Base-by-base conservation (phyloP, 2,113 vertebrate species). In the Aspiorhynchus laticeps region DNA sequence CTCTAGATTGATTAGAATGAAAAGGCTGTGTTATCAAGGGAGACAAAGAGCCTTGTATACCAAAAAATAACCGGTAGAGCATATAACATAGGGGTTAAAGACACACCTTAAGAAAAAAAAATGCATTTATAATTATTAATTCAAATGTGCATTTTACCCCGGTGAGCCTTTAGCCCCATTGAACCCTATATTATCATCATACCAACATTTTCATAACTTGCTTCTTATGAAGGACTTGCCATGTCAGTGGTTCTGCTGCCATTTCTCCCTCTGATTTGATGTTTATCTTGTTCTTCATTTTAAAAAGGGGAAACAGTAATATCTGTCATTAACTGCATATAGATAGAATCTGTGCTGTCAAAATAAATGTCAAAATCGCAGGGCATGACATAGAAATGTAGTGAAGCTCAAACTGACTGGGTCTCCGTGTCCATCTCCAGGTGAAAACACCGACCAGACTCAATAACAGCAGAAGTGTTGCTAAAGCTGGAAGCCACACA, bases 401-500 rank as follows among this genome's bases (percentile, higher is more conserved):
- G 19, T 33, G 5, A 7, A 51, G 43, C 4, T 46, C 26, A 33
- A 12, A 81, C 79, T 65, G 14, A 81, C 79, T 4, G 33, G 33
- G 1, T 80, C 11, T 61, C 5, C 0, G 7, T 65, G 10, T 67
- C 79, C n/a, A 46, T 81, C 24, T 81, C 80, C 80, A 82, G 59
- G 6, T 82, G 14, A 65, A 46, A 82, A 82, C 80, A 67, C 7
- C 8, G 9, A 12, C n/a, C n/a, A 82, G 24, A 46, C 46, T 28
- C 26, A 46, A 9, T 4, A 81, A 3, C 38, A 81, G 33, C 38
- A 82, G n/a, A 7, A 82, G 59, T 1, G 36, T 4, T 10, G 38
- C 38, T 14, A 41, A 82, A 67, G 43, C 26, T 31, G 38, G 14
- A 82, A 82, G 36, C 80, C 80, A 82, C n/a, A 82, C 36, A 43